phyloP scores from a whole-genome alignment of 2,113 vertebrate genomes.

The Emydura subglobosa region DNA sequence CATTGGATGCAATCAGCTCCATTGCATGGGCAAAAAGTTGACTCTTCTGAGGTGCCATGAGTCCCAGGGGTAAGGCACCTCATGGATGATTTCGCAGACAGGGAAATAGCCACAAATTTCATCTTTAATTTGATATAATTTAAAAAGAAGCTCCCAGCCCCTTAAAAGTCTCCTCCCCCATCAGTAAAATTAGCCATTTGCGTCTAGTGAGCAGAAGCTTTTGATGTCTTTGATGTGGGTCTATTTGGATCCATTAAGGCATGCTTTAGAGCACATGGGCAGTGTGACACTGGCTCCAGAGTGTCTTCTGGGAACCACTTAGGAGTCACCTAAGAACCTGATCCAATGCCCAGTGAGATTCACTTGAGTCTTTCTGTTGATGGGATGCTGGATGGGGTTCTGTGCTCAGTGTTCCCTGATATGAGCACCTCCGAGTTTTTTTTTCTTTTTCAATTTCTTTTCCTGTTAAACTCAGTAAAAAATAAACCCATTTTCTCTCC shows the following conservation, averaged over 20 bases:
- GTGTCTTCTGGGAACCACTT: neutral
- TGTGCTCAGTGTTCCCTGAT: neutral
- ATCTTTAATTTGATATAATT: neutral
- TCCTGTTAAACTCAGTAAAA: neutral
- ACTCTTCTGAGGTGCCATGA: neutral
- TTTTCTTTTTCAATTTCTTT: neutral
- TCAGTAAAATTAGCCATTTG: neutral
- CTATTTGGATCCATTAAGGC: neutral
- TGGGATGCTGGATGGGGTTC: neutral
- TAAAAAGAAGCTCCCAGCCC: neutral
- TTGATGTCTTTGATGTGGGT: neutral
- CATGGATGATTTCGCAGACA: neutral
- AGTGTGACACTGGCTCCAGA: neutral
- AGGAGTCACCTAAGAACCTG: neutral
- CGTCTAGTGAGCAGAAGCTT: neutral
- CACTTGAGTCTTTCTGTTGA: neutral
- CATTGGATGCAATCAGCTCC: neutral
- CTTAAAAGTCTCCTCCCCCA: neutral
- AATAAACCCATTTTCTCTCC: neutral
- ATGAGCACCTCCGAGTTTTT: neutral
- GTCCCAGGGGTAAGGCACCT: neutral
- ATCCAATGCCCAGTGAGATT: neutral
- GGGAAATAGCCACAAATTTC: conserved; percentile 27
- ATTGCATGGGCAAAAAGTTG: neutral
- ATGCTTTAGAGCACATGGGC: neutral